phyloP scores from a whole-genome alignment of 1,140 invertebrate genomes.

The Drosophila sp. region DNA sequence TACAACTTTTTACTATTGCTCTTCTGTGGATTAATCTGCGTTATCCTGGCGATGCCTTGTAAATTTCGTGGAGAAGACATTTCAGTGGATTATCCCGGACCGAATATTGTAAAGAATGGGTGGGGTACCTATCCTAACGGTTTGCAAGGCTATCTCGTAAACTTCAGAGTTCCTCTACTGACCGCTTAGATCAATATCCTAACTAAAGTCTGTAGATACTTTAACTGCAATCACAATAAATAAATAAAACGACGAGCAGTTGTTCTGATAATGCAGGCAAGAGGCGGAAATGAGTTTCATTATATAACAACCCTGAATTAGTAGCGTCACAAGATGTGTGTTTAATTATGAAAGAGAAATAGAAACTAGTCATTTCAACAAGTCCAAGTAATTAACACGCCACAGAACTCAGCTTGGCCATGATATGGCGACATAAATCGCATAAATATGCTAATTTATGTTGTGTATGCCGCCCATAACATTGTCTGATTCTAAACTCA shows the following conservation, averaged over 20 bases:
- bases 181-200: too few relatives aligned
- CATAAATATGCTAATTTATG: slow-evolving; percentile 68
- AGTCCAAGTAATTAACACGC: slow-evolving; percentile 52
- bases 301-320: slow-evolving; percentile 27
- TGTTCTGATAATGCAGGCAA: slow-evolving; percentile 1
- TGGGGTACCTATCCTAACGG: too few relatives aligned
- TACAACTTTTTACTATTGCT: slow-evolving; percentile 10
- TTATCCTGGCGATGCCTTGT: too few relatives aligned
- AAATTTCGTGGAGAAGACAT: too few relatives aligned
- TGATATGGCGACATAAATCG: slow-evolving; percentile 58
- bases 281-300: slow-evolving; percentile 37
- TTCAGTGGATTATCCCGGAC: too few relatives aligned
- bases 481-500: slow-evolving; percentile 38
- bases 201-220: too few relatives aligned
- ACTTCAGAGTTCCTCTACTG: too few relatives aligned
- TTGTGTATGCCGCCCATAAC: slow-evolving; percentile 36
- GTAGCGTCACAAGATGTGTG: slow-evolving; percentile 15
- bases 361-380: slow-evolving; percentile 49
- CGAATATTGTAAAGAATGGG: too few relatives aligned
- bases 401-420: slow-evolving; percentile 48
- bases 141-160: too few relatives aligned
- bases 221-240: too few relatives aligned
- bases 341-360: slow-evolving; percentile 9
- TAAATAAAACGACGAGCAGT: slow-evolving; percentile 1
- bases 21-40: too few relatives aligned